A percentile compares a stretch with the other conserved stretches of the same genome.
phyloP scores from a whole-genome alignment of 2,797 vertebrate genomes.

The Cottoperca gobio region DNA sequence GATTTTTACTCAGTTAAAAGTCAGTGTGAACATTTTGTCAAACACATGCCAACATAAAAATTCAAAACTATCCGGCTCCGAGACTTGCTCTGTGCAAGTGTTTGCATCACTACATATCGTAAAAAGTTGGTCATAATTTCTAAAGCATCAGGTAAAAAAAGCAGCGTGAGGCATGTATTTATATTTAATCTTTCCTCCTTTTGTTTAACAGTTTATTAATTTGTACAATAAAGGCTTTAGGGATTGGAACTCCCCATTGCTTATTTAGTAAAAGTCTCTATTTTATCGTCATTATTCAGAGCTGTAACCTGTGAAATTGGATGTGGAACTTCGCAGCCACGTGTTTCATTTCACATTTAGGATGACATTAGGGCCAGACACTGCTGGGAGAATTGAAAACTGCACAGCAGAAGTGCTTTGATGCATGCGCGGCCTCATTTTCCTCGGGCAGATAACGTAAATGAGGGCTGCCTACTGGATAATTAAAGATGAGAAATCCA shows the following conservation, averaged over 20 bases:
- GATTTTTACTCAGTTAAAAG: conserved; percentile 19
- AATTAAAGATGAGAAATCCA: conserved; percentile 70
- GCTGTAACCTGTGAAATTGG: conserved; percentile 64
- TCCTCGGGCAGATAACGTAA: conserved; percentile 66
- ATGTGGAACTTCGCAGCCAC: conserved; percentile 44
- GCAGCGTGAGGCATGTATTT: not conserved
- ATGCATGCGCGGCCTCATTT: conserved; percentile 55
- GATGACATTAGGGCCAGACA: conserved; percentile 59
- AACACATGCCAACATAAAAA: conserved; percentile 1
- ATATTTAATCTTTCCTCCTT: not conserved
- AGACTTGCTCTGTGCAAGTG: not conserved
- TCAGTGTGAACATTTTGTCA: conserved; percentile 8
- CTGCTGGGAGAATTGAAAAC: conserved; percentile 64
- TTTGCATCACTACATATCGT: not conserved
- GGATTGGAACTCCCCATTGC: not conserved
- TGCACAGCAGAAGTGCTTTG: conserved; percentile 55
- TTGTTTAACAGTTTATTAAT: conserved; percentile 14
- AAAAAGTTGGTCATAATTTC: conserved; percentile 15
- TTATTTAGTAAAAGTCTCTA: conserved; percentile 39
- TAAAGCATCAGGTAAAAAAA: not conserved
- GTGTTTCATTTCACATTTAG: conserved; percentile 54
- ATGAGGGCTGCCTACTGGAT: conserved; percentile 59
- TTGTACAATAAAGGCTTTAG: not conserved
- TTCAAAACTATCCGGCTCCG: not conserved
- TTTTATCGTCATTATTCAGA: conserved; percentile 50